Evolutionary conservation across 2,888 invertebrate genomes (phyloP).

Genomic region (Torymus texanus): DNA sequence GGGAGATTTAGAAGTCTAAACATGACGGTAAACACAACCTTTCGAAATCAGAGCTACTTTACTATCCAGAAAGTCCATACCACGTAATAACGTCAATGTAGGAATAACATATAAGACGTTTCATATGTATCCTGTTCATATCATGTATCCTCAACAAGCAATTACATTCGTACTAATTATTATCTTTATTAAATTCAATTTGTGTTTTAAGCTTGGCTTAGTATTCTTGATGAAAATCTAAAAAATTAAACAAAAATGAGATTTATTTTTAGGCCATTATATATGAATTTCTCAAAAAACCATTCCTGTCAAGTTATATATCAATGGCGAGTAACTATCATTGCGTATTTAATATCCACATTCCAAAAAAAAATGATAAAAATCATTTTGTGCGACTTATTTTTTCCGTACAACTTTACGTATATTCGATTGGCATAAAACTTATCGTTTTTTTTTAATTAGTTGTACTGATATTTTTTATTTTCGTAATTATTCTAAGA

Average conservation of each 20-base stretch:
- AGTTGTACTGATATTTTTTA: slow-evolving; percentile 11
- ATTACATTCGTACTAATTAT: slow-evolving; percentile 13
- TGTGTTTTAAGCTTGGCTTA: slow-evolving; percentile 10
- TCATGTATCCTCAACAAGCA: slow-evolving; percentile 26
- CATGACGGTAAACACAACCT: neutral
- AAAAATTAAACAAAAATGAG: slow-evolving; percentile 28
- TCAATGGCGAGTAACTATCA: slow-evolving; percentile 18
- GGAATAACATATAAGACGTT: slow-evolving; percentile 12
- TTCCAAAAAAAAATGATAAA: slow-evolving; percentile 43
- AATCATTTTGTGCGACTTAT: neutral
- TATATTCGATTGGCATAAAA: slow-evolving; percentile 26
- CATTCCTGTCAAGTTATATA: slow-evolving; percentile 46
- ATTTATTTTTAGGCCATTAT: slow-evolving; percentile 31
- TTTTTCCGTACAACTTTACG: slow-evolving; percentile 5
- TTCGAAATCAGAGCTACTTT: slow-evolving; percentile 27
- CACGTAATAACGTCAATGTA: slow-evolving; percentile 16
- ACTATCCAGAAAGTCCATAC: slow-evolving; percentile 23
- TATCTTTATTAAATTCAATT: neutral
- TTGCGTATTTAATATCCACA: slow-evolving; percentile 48
- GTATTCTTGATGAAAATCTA: slow-evolving; percentile 11
- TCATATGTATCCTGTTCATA: slow-evolving; percentile 19
- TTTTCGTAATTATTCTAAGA: neutral
- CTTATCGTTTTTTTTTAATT: slow-evolving; percentile 6
- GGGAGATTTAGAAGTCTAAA: neutral
- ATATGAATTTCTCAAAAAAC: slow-evolving; percentile 44